Base-by-base conservation (phyloP, 2,888 invertebrate genomes). In the Hermaeophaga mercurialis region DNA sequence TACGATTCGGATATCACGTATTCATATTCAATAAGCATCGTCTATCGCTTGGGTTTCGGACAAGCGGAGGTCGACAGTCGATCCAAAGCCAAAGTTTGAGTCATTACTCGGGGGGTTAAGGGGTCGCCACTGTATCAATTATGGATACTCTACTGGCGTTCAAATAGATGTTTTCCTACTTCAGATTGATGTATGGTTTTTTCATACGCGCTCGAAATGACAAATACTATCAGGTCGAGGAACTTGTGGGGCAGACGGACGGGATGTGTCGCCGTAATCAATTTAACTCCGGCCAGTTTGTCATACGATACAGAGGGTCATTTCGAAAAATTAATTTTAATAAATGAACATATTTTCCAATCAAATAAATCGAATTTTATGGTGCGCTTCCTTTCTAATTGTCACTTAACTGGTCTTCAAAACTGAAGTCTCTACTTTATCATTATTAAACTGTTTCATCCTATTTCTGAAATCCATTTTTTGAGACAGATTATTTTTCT, bases 71-170 rank as follows among this genome's bases (percentile, higher is more conserved):
- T 43, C 43, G 43, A 43, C 26, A n/a, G n/a, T 14, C 19, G 26
- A 43, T 12, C 43, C 43, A 24, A 43, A 22, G 43, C 43, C 6
- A 43, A 24, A 43, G 14, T 70, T 73, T 74, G 73, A 75, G 72
- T 75, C 75, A 74, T 74, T 74, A 73, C 72, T 73, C 73, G 65
- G 43, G 43, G 43, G 43, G 43, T 26, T 12, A 24, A 65, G 73
- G 73, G 73, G 71, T 72, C 70, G 69, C 69, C 66, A 67, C 68
- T 70, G 68, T 73, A 74, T 75, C 74, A 74, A 75, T 75, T 75
- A 75, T 75, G 71, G 71, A 74, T 73, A 69, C 61, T 63, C 65
- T 66, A 43, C 43, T 24, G 43, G 43, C 67, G 63, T 56, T 48
- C 44, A 65, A 63, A 65, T 64, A 65, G 61, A 56, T 58, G 58